phyloP scores from a whole-genome alignment of 1,140 invertebrate genomes.

The Tetranychus urticae region DNA sequence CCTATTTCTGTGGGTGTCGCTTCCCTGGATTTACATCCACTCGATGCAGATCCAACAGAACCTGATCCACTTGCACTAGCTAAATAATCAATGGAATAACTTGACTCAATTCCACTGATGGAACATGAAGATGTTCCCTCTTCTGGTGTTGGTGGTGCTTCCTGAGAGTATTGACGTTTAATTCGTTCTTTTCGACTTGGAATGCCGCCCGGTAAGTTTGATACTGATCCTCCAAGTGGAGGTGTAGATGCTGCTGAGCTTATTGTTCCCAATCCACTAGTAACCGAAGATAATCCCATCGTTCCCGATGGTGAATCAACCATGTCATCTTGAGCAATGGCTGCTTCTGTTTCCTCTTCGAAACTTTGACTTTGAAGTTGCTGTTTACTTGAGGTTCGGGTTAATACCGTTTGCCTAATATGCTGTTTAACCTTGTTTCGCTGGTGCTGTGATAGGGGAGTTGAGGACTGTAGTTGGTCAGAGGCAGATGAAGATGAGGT shows the following conservation, averaged over 20 bases:
- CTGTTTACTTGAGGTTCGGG: constrained; percentile 39
- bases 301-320: constrained; percentile 13
- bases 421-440: constrained; percentile 57
- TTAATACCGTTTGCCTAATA: constrained; percentile 64
- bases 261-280: background rate
- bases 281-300: constrained; percentile 14
- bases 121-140: background rate
- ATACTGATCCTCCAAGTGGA: background rate
- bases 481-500: constrained; percentile 12
- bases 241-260: background rate
- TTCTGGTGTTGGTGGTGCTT: background rate
- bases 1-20: background rate
- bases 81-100: background rate
- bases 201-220: constrained; percentile 5
- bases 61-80: background rate
- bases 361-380: constrained; percentile 30
- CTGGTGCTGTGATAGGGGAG: constrained; percentile 22
- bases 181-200: constrained; percentile 3
- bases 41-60: background rate
- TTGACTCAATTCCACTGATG: background rate
- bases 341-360: constrained; percentile 31
- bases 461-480: background rate
- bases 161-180: constrained; percentile 1
- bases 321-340: constrained; percentile 25
- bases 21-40: background rate